These are phyloP conservation scores for Anorthoa munda DNA, from an alignment of 2,888 invertebrate species.

Conservation along the genomic window DNA sequence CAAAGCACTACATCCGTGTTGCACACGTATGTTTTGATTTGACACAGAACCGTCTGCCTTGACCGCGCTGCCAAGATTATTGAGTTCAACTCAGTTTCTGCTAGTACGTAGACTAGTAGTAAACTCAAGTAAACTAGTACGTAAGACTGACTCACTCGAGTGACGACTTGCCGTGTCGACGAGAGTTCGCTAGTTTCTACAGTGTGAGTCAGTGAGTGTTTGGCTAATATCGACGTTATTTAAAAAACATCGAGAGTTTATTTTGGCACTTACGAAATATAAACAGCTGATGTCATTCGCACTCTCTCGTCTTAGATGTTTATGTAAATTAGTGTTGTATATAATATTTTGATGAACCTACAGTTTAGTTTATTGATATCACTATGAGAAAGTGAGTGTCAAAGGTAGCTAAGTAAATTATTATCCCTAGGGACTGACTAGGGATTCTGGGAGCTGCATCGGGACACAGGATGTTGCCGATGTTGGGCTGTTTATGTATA, in stretches of 20 bases:
- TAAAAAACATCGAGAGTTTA: neutral
- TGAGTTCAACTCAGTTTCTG: constrained; percentile 46
- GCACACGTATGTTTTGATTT: constrained; percentile 39
- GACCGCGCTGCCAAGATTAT: constrained; percentile 61
- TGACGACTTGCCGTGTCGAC: constrained; percentile 1
- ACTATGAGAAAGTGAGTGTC: neutral
- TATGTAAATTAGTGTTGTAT: neutral
- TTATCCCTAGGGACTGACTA: too few species aligned
- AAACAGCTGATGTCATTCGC: constrained; percentile 55
- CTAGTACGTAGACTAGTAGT: neutral
- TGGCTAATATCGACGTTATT: constrained; percentile 32
- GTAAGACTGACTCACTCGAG: neutral
- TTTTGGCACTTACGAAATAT: constrained; percentile 22
- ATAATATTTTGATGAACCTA: constrained; percentile 1
- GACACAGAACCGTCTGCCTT: constrained; percentile 56
- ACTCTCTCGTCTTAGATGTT: constrained; percentile 2
- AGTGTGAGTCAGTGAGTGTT: neutral
- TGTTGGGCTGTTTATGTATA: too few species aligned
- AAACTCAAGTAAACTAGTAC: too few species aligned
- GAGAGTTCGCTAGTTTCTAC: constrained; percentile 17
- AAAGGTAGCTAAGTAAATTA: too few species aligned
- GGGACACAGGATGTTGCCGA: too few species aligned
- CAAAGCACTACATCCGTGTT: constrained; percentile 44
- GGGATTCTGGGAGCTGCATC: too few species aligned
- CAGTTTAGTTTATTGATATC: neutral